Percentiles rank a stretch among this genome's conserved stretches.
phyloP scores from a whole-genome alignment of 2,113 vertebrate genomes.

The Agapornis roseicollis region DNA sequence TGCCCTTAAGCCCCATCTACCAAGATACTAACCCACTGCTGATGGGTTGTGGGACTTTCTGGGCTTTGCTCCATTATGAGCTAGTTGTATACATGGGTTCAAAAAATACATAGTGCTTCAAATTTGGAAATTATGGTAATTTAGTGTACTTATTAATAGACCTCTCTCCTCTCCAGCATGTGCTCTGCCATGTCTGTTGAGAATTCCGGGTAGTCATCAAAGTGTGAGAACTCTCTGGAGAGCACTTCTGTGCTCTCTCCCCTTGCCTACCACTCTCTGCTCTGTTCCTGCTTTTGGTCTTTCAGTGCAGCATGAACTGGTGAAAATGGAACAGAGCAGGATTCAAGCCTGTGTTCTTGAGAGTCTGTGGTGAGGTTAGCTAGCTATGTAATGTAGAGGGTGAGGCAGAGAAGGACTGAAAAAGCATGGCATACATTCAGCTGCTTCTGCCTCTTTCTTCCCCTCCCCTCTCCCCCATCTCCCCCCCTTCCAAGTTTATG shows the following conservation, averaged over 20 bases:
- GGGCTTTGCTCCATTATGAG: neutral
- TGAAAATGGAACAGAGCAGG: neutral
- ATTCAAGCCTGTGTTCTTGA: neutral
- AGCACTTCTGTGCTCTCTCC: neutral
- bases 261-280: neutral
- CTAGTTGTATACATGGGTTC: neutral
- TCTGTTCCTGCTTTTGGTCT: neutral
- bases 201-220: neutral
- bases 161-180: too few species aligned
- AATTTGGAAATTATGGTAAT: neutral
- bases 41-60: neutral
- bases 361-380: neutral
- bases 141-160: neutral
- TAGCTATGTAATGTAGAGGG: neutral
- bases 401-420: neutral
- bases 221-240: neutral
- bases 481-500: neutral
- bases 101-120: neutral
- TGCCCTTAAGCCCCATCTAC: constrained; percentile 46
- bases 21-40: neutral
- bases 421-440: neutral
- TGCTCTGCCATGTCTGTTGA: neutral
- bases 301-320: neutral
- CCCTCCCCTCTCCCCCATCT: neutral
- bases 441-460: neutral